Evolutionary conservation across 2,113 vertebrate genomes (phyloP).

Genomic region (Todiramphus saurophagus): DNA sequence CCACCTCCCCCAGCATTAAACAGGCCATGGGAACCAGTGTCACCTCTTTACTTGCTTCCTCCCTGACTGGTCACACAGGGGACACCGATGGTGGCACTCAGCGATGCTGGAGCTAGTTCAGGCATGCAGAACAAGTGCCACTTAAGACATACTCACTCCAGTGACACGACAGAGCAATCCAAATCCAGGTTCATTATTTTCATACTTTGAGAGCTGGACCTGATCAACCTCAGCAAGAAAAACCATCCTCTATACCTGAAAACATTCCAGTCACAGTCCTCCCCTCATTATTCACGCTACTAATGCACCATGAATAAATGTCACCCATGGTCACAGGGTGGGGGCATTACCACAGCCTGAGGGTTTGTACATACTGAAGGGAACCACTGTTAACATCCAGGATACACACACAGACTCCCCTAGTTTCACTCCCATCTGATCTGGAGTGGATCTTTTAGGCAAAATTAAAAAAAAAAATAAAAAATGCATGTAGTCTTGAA

Average conservation of each 20-base stretch:
- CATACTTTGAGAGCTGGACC: not conserved
- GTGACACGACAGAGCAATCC: not conserved
- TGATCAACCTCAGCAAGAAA: not conserved
- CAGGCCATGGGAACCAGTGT: slow-evolving; percentile 18
- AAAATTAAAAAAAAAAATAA: not conserved
- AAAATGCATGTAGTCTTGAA: not conserved
- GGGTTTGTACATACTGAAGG: not conserved
- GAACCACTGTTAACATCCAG: not conserved
- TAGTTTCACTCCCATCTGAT: not conserved
- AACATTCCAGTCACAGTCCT: not conserved
- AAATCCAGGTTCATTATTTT: not conserved
- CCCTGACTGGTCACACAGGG: not conserved
- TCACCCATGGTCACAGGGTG: not conserved
- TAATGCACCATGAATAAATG: not conserved
- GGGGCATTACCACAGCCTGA: not conserved
- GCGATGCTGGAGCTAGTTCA: not conserved
- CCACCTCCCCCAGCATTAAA: not conserved
- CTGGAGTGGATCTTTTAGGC: not conserved
- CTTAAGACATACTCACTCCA: not conserved
- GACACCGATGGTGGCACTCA: fast-evolving
- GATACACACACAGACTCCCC: not conserved
- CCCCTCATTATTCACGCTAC: not conserved
- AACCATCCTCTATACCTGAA: not conserved
- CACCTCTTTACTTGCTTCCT: not conserved
- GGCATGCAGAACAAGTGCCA: not conserved